Evolutionary conservation across 2,888 invertebrate genomes (phyloP), one percentile per base, ranked within the genome.

Genomic region (Zaprionus bogoriensis): DNA sequence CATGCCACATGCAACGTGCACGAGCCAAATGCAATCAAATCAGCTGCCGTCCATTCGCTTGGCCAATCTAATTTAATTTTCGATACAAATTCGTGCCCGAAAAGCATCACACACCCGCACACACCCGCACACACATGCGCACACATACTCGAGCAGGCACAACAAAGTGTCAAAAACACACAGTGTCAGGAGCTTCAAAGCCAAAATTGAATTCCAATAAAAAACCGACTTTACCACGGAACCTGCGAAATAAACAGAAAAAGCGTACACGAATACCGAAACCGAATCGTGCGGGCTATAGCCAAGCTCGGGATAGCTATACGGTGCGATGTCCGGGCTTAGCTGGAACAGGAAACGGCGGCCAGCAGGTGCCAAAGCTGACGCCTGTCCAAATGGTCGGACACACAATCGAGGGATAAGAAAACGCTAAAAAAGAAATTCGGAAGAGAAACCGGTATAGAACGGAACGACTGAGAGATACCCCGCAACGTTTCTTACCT

Each of bases 21-120:
- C 44, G 52, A 60, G 42, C 59, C 44, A 80, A 82, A 84, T 80
- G 76, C 81, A 82, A 87, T 82, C 81, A 80, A 82, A 82, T 80
- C 81, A 73, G 82, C 86, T 76, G 68, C 84, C 65, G 80, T 54
- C 64, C 76, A 48, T 23, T 51, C 48, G 63, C 60, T 62, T 53
- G 41, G 66, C 80, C 83, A 80, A 81, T 84, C 76, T 87, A 82
- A 82, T 87, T 84, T 78, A 82, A 82, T 82, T 87, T 87, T 73
- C 54, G 62, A 64, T 76, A 67, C 80, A 79, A 80, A 80, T 71
- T 86, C 80, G 70, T 82, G 83, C 73, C 70, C 44, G 44, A 44
- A 36, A 28, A 51, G 10, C 44, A 36, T 20, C 47, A 59, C 41
- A 47, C 30, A 46, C 45, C 44, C 59, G 45, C 7, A 45, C 60